Evolutionary conservation across 2,113 vertebrate genomes (phyloP).

Genomic region (Larimichthys polyactis): DNA sequence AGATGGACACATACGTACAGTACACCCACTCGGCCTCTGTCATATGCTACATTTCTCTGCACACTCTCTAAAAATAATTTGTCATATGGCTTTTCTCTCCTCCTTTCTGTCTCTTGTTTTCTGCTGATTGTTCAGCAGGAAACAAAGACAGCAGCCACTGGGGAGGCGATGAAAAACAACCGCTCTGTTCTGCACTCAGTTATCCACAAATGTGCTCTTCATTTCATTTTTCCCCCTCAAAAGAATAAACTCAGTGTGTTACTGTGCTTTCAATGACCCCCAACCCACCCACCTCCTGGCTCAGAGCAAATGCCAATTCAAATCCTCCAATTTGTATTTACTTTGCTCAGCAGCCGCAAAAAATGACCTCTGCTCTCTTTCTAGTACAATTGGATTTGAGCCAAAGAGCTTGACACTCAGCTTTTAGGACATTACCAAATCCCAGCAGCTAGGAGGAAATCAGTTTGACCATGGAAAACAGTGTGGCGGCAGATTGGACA

Average conservation of each 20-base stretch:
- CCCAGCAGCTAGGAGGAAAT: constrained; percentile 38
- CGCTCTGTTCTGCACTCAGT: constrained; percentile 38
- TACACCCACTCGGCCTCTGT: constrained; percentile 21
- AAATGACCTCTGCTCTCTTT: constrained; percentile 38
- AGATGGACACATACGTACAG: constrained; percentile 27
- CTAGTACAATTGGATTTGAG: constrained; percentile 35
- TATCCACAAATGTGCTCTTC: constrained; percentile 55
- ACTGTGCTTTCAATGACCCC: constrained; percentile 27
- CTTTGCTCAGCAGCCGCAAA: constrained; percentile 40
- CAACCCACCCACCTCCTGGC: constrained; percentile 9
- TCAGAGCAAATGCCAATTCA: constrained; percentile 35
- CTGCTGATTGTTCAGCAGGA: constrained; percentile 48
- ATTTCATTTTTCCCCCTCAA: constrained; percentile 31
- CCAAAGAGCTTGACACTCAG: constrained; percentile 31
- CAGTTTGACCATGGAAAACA: constrained; percentile 45
- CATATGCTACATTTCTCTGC: constrained; percentile 20
- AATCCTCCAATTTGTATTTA: constrained; percentile 53
- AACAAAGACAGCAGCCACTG: constrained; percentile 51
- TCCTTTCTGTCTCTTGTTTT: constrained; percentile 34
- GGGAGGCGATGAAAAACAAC: constrained; percentile 49
- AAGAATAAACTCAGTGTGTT: constrained; percentile 37
- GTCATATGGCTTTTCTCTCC: constrained; percentile 28
- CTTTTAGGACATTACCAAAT: constrained; percentile 40
- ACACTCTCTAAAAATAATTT: constrained; percentile 41
- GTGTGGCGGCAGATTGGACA: constrained; percentile 17